These are phyloP conservation scores for Ochotona princeps DNA, from an alignment of 2,113 vertebrate species.

Conservation along the genomic window DNA sequence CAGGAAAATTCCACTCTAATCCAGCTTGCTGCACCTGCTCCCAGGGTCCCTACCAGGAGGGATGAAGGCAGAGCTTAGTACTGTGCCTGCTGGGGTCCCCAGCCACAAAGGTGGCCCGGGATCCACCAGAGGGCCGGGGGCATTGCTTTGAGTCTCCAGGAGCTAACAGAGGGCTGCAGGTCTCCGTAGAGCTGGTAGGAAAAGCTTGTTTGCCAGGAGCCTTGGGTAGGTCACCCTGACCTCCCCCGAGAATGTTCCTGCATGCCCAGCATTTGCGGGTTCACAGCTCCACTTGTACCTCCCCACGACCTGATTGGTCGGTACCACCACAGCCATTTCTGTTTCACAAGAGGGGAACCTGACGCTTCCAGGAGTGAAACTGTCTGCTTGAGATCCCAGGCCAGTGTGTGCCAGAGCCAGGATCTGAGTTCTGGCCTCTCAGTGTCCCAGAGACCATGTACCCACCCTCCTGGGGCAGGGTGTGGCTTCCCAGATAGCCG, in stretches of 20 bases:
- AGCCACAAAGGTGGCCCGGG: not conserved
- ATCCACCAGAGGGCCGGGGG: not conserved
- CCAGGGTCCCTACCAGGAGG: not conserved
- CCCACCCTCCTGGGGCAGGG: not conserved
- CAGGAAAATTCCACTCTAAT: conserved; percentile 62
- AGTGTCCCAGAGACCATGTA: not conserved
- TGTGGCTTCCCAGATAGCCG: not conserved
- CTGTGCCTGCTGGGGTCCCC: not conserved
- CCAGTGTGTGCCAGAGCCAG: not conserved
- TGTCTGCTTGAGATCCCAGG: fast-evolving
- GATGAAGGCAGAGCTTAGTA: not conserved
- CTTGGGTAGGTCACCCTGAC: fast-evolving
- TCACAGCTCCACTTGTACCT: not conserved
- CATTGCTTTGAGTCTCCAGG: not conserved
- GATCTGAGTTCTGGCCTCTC: not conserved
- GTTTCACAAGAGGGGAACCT: not conserved
- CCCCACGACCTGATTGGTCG: not conserved
- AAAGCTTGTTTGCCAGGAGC: not conserved
- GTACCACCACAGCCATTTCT: not conserved
- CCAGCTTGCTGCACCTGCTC: conserved; percentile 68
- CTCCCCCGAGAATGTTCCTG: not conserved
- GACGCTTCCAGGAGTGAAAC: not conserved
- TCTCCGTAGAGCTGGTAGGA: not conserved
- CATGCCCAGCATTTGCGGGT: not conserved
- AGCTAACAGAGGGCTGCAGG: not conserved